Conservation (phyloP, 2,113 vertebrate genomes). For the Zapus hudsonius region DNA sequence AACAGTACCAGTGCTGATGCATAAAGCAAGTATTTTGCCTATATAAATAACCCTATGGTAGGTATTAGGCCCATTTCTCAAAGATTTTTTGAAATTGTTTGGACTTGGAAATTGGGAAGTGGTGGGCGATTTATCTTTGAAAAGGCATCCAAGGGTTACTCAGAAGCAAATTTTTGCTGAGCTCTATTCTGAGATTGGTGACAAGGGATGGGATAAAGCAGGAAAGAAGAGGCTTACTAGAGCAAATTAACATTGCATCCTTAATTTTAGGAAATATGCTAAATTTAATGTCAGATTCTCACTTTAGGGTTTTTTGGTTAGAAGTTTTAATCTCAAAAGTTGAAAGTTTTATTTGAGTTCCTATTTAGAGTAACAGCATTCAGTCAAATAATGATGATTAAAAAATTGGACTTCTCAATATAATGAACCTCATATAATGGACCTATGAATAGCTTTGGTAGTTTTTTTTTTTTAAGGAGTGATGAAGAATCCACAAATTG, state of each 20-base stretch:
- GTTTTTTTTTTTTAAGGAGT: too few relatives aligned
- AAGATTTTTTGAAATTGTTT: background rate
- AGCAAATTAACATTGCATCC: background rate
- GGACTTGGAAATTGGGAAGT: background rate
- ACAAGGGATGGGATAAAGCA: constrained; percentile 18
- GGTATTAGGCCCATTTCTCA: background rate
- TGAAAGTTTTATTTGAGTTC: background rate
- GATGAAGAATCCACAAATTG: background rate
- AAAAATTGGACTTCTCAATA: background rate
- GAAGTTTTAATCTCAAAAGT: background rate
- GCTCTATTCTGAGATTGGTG: background rate
- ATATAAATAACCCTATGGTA: too few relatives aligned
- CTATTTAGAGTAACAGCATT: background rate
- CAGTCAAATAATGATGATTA: background rate
- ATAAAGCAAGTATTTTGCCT: background rate
- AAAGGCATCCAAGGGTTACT: background rate
- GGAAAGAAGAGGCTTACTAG: background rate
- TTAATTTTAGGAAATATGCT: constrained; percentile 27
- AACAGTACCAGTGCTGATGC: background rate
- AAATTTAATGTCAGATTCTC: constrained; percentile 2
- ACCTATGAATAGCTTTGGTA: too few relatives aligned
- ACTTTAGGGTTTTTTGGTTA: background rate
- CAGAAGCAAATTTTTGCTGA: constrained; percentile 17
- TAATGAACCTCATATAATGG: too few relatives aligned
- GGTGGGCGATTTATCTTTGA: background rate